These are phyloP conservation scores for Muraenolepis orangiensis DNA, from an alignment of 2,797 vertebrate species.

Conservation along the genomic window DNA sequence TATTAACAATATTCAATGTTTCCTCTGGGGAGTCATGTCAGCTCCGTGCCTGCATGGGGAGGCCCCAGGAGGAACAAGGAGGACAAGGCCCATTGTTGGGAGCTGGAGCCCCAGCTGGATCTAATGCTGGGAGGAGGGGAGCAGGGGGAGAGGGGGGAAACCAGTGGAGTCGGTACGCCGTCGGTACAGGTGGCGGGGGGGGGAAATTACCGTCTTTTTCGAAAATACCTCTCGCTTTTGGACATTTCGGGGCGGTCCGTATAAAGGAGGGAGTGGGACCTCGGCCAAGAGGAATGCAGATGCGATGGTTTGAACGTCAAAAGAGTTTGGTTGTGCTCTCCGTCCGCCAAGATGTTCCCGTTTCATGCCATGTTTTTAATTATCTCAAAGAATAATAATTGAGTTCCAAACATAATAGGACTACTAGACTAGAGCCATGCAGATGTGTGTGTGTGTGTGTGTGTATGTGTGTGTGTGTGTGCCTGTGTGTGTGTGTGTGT, in stretches of 20 bases:
- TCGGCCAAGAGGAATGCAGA: constrained; percentile 58
- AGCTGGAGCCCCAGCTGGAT: constrained; percentile 48
- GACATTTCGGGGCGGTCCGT: constrained; percentile 55
- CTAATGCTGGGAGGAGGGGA: constrained; percentile 27
- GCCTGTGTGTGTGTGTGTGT: neutral
- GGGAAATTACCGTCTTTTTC: constrained; percentile 64
- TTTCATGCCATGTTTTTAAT: constrained; percentile 49
- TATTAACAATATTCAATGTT: constrained; percentile 67
- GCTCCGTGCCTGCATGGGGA: constrained; percentile 24
- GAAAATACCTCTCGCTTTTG: constrained; percentile 54
- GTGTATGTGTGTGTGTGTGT: neutral
- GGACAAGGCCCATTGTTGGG: constrained; percentile 63
- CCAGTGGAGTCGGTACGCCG: constrained; percentile 1
- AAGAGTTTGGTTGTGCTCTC: constrained; percentile 10
- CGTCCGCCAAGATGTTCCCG: constrained; percentile 60
- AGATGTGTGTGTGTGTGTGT: constrained; percentile 12
- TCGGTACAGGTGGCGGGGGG: constrained; percentile 68
- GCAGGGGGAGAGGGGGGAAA: constrained; percentile 20
- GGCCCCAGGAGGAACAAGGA: constrained; percentile 43
- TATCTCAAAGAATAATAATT: constrained; percentile 46
- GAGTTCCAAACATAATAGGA: constrained; percentile 30
- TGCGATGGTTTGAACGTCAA: constrained; percentile 60
- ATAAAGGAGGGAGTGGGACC: constrained; percentile 46
- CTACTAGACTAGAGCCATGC: constrained; percentile 35
- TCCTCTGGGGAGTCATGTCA: constrained; percentile 38